phyloP scores from a whole-genome alignment of 2,888 invertebrate genomes.

The Eupithecia insigniata region DNA sequence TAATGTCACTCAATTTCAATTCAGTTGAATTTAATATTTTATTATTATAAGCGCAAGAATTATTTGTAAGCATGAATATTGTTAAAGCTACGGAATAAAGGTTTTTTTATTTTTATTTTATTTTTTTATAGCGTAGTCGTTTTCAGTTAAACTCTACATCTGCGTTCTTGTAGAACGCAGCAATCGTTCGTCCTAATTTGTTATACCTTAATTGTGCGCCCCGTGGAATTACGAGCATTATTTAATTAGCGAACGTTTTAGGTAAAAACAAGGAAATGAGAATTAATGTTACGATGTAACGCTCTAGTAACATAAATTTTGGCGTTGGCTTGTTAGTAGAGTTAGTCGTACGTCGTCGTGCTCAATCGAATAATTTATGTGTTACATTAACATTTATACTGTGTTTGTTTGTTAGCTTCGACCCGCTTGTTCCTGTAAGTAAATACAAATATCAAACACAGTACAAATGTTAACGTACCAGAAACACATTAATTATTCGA shows the following conservation, averaged over 20 bases:
- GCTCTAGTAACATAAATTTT: conserved; percentile 11
- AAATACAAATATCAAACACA: no score
- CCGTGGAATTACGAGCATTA: conserved; percentile 41
- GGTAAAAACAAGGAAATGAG: conserved; percentile 39
- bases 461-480: no score
- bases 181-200: conserved; percentile 50
- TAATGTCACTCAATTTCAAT: no score
- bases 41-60: no score
- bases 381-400: conserved; percentile 10
- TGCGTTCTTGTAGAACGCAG: conserved; percentile 39
- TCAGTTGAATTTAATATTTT: no score
- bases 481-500: no score
- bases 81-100: no score
- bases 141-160: conserved; percentile 37
- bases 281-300: conserved; percentile 28
- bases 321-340: conserved; percentile 16
- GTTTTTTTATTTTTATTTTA: no score
- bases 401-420: no score
- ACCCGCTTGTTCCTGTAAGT: no score
- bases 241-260: conserved; percentile 43
- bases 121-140: conserved; percentile 3
- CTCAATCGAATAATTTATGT: conserved; percentile 38
- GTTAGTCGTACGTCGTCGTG: background rate
- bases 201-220: conserved; percentile 50
- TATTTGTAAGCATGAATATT: no score